Percentiles rank a stretch among this genome's conserved stretches.
Evolutionary conservation across 2,888 invertebrate species (phyloP).

Genomic region (Globia sparganii): DNA sequence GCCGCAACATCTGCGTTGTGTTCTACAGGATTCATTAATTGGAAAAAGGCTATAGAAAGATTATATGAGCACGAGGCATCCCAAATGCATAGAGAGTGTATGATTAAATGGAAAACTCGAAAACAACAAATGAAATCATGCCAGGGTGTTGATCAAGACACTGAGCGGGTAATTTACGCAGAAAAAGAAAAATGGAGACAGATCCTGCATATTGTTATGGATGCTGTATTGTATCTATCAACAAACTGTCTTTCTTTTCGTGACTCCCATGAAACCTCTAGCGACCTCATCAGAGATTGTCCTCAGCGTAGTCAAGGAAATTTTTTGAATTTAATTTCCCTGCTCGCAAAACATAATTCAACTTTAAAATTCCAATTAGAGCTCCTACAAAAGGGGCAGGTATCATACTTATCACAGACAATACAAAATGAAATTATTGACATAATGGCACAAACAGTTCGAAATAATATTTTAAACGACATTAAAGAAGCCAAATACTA

Average conservation of each 20-base stretch:
- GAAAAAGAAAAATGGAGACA: slow-evolving; percentile 65
- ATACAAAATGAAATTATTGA: slow-evolving; percentile 51
- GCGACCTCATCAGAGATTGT: background rate
- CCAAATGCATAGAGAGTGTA: slow-evolving; percentile 53
- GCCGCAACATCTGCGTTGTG: background rate
- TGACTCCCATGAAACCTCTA: background rate
- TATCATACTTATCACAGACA: background rate
- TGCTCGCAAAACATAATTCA: slow-evolving; percentile 65
- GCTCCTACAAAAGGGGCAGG: background rate
- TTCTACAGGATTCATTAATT: slow-evolving; percentile 56
- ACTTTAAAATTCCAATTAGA: slow-evolving; percentile 18
- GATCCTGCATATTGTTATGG: slow-evolving; percentile 64
- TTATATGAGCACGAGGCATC: slow-evolving; percentile 56
- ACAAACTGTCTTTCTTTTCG: slow-evolving; percentile 51
- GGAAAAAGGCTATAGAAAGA: slow-evolving; percentile 59
- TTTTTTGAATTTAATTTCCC: slow-evolving; percentile 57
- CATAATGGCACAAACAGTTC: slow-evolving; percentile 67
- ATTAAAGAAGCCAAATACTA: slow-evolving; percentile 4
- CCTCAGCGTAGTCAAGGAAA: background rate
- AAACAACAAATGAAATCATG: slow-evolving; percentile 61
- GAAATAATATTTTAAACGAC: slow-evolving; percentile 55
- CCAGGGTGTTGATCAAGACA: slow-evolving; percentile 60
- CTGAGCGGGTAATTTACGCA: slow-evolving; percentile 53
- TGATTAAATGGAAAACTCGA: slow-evolving; percentile 60
- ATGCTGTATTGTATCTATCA: slow-evolving; percentile 64